Evolutionary conservation across 2,113 vertebrate genomes (phyloP), one percentile per base, ranked within the genome.

Genomic region (Octodon degus): DNA sequence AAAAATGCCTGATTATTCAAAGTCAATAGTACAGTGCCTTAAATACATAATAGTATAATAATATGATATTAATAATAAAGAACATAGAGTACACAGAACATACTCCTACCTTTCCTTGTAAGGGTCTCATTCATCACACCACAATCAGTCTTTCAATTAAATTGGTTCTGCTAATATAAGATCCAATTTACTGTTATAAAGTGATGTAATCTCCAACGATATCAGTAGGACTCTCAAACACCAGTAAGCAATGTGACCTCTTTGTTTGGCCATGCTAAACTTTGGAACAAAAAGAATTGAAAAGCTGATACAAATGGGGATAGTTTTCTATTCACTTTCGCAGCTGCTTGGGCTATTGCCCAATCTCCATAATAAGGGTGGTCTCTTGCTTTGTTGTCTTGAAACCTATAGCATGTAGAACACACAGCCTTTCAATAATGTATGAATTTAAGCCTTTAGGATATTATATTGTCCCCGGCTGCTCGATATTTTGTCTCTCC

Each of bases 331-430:
- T 86, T 96, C 93, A 70, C 37, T 85, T 89, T 32, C 96, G 88
- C 87, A 97, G 97, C 85, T 96, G 89, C 92, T 77, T 92, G 86
- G 97, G 90, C 91, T 82, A 25, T 50, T 82, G 94, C 81, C 95
- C 68, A 43, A 68, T 34, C 70, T 86, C 40, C 0, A 34, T 89
- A 86, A 94, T n/a, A 16, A 53, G 60, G 37, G 67, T 19, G 77
- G 47, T 91, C 65, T 77, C 74, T 27, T 14, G 62, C 81, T 91
- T 95, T 84, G 93, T 58, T 8, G 1, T 0, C 37, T 40, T 83
- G 53, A 91, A 63, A 30, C 81, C 93, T 58, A 58, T 1, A 81
- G 22, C 53, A 80, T 58, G 32, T 40, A 93, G 85, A 97, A 92
- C 53, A 77, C 88, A 93, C 0, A 37, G 89, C 65, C 91, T 58